Evolutionary conservation across 53 echinoderm and acorn worm species (phyloP), one percentile per base, ranked within the genome.

Genomic region (Patiria pectinifera): DNA sequence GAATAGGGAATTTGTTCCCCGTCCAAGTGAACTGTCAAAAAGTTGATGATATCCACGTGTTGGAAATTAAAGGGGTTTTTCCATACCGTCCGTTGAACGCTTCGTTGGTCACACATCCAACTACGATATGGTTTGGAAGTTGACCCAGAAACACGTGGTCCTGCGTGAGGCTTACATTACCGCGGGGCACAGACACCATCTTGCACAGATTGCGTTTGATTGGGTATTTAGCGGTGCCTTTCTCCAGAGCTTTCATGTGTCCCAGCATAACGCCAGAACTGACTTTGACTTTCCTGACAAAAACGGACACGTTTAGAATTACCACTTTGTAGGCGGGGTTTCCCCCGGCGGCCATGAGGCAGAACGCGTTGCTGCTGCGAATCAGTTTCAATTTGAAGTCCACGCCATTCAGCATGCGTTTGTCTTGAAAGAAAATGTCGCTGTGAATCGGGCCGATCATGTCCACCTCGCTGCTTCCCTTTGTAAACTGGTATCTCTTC

Each of bases 51-150:
- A 5, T 62, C 35, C 71, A 97, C 91, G 76, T 97, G 80, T 12
- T 95, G 85, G 90, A 97, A 95, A 77, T 95, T 97, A 69, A 81
- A 95, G 0, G 95, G 97, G 53, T 97, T 97, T 61, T 91, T 83
- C 11, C 45, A 71, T 93, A 95, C 59, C 80, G 76, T 8, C 94
- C 94, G 80, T 92, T 95, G 66, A 94, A 96, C 0, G 94, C 94
- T 2, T 87, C 91, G 77, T 93, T 95, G 6, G 70, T 25, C 1
- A 96, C 94, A 16, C 91, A 89, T 6, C 92, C 94, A 1, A 96
- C 21, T 14, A 96, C 86, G n/a, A 96, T 15, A 26, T 93, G 77
- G 25, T 93, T 95, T 2, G 96, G 96, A 93, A 96, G 59, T 95
- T 96, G 46, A 95, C 95, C 35, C 35, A 35, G 35, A 35, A 35